Percentiles rank a stretch among this genome's conserved stretches.
Evolutionary conservation across 2,888 invertebrate species (phyloP).

Genomic region (Matsumyia berberina): DNA sequence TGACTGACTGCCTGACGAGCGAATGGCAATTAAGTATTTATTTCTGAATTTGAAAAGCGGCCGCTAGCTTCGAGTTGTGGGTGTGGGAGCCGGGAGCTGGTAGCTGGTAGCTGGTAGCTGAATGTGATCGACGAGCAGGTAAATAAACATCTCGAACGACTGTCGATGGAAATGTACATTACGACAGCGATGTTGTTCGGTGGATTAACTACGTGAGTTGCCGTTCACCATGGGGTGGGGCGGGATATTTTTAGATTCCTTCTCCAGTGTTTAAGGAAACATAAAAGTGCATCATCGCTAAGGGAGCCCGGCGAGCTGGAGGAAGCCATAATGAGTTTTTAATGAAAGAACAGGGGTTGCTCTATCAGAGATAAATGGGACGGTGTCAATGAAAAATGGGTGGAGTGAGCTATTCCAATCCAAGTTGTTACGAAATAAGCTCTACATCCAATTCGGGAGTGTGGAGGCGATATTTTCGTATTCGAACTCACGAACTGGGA

Average conservation of each 20-base stretch:
- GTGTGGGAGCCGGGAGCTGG: constrained; percentile 3
- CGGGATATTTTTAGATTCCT: constrained; percentile 50
- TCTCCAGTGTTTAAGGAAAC: constrained; percentile 28
- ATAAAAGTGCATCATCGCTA: constrained; percentile 50
- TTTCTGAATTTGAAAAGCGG: constrained; percentile 35
- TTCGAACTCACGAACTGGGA: background rate
- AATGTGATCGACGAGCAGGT: constrained; percentile 68
- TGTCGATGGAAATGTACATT: constrained; percentile 68
- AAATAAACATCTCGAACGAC: constrained; percentile 65
- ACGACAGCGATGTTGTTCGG: constrained; percentile 37
- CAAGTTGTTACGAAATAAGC: background rate
- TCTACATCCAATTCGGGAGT: background rate
- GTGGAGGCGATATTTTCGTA: background rate
- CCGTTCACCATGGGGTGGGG: constrained; percentile 33
- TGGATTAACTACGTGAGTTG: constrained; percentile 57
- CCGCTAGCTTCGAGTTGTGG: constrained; percentile 7
- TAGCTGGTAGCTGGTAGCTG: constrained; percentile 18
- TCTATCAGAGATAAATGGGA: background rate
- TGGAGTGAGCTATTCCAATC: background rate
- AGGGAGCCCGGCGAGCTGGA: background rate
- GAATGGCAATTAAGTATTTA: constrained; percentile 69
- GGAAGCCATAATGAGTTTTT: constrained; percentile 63
- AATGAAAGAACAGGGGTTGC: constrained; percentile 50
- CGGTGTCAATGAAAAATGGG: background rate
- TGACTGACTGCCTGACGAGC: background rate